Evolutionary conservation across 2,797 vertebrate species (phyloP).

Genomic region (Tiaroga cobitis): DNA sequence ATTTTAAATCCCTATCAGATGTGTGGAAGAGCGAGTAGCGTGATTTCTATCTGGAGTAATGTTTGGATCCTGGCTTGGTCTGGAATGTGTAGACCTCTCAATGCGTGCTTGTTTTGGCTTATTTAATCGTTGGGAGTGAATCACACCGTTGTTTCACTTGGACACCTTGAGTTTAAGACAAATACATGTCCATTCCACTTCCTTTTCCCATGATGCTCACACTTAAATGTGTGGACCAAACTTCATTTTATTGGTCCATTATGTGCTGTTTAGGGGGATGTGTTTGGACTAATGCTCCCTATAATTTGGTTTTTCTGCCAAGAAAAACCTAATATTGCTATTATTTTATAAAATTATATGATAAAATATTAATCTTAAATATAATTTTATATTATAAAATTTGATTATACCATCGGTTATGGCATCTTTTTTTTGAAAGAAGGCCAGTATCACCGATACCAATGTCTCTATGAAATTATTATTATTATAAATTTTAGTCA

Average conservation of each 20-base stretch:
- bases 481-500: too few relatives aligned
- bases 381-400: too few relatives aligned
- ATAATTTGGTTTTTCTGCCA: background rate
- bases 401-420: too few relatives aligned
- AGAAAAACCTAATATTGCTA: background rate
- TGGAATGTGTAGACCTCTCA: slow-evolving; percentile 52
- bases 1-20: background rate
- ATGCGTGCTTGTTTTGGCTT: slow-evolving; percentile 54
- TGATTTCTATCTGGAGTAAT: slow-evolving; percentile 28
- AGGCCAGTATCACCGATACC: too few relatives aligned
- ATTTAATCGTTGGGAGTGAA: slow-evolving; percentile 30
- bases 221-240: slow-evolving; percentile 6
- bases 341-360: too few relatives aligned
- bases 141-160: slow-evolving; percentile 51
- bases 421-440: background rate
- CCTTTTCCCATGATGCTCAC: slow-evolving; percentile 19
- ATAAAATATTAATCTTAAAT: too few relatives aligned
- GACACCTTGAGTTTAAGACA: slow-evolving; percentile 36
- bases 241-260: background rate
- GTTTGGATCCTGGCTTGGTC: slow-evolving; percentile 5
- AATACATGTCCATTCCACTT: slow-evolving; percentile 25
- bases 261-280: background rate
- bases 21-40: background rate
- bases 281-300: slow-evolving; percentile 7
- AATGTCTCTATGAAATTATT: too few relatives aligned